Base-by-base conservation (phyloP, 2,888 invertebrate species). In the Agrilus biguttatus region DNA sequence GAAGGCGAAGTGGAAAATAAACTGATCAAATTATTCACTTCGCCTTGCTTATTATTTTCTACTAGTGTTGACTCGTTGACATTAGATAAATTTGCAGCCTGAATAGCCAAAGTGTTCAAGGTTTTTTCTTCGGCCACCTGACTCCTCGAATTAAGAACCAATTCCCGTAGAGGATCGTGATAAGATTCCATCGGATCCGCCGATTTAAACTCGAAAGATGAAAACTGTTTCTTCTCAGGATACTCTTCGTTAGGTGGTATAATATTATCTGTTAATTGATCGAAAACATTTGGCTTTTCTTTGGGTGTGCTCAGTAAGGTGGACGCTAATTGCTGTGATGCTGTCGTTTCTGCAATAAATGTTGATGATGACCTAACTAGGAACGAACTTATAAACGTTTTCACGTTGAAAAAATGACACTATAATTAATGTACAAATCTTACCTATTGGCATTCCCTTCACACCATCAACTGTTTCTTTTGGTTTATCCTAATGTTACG, bases 81-180 rank as follows among this genome's bases (percentile, higher is more conserved):
- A 40, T 71, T 66, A 2, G 62, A 65, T 36, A 80, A 58, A 52
- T 77, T 70, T 0, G 78, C 74, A 1, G 82, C 80, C 45, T 75
- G 72, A 36, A 67, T 65, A 0, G 82, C 83, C 47, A 82, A 59
- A 21, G 67, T 65, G 50, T 70, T 71, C 28, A 82, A 56, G 28
- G 73, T 69, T 3, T 70, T 65, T 5, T 62, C 57, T 41, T 67
- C 67, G 33, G 62, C 62, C 3, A 62, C 51, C 8, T 60, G 63
- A 21, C 63, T 65, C 49, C 77, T 74, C 0, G 75, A 70, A 52
- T 75, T 65, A 7, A 74, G 55, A 19, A 83, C 71, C 21, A 83
- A 62, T 54, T 82, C 80, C 33, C 75, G 67, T 17, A 83, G 59
- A 12, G 77, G 80, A 63, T 83, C 82, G 12, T 60, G 61, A 56